Percentiles rank a stretch among this genome's conserved stretches.
Evolutionary conservation across 2,797 vertebrate species (phyloP).

Genomic region (Ctenopoma kingsleyae): DNA sequence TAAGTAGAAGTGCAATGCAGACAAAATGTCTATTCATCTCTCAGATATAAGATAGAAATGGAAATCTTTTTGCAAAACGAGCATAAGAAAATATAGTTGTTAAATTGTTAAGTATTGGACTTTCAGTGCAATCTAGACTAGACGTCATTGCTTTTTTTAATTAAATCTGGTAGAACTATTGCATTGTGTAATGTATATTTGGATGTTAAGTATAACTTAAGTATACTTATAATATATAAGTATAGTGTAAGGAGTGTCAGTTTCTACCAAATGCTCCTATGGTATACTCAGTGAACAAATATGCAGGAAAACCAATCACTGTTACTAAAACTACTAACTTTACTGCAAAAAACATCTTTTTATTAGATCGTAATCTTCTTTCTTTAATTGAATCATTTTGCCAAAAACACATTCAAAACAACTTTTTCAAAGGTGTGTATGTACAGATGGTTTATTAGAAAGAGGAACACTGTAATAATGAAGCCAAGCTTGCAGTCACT

Average conservation of each 20-base stretch:
- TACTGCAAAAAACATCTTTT: too few species aligned
- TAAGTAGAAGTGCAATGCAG: background rate
- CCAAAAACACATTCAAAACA: background rate
- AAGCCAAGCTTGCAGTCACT: background rate
- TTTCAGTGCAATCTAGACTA: too few species aligned
- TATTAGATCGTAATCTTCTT: too few species aligned
- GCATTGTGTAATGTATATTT: too few species aligned
- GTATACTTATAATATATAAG: too few species aligned
- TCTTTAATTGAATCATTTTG: background rate
- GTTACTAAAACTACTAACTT: too few species aligned
- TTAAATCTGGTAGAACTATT: background rate
- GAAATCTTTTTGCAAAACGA: slow-evolving; percentile 29
- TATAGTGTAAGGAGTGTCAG: too few species aligned
- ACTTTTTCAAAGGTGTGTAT: background rate
- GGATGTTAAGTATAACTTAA: too few species aligned
- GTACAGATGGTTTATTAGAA: background rate
- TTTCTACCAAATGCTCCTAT: too few species aligned
- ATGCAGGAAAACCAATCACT: too few species aligned
- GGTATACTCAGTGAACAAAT: too few species aligned
- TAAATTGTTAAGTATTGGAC: slow-evolving; percentile 16
- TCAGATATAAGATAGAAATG: slow-evolving; percentile 14
- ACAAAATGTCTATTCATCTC: slow-evolving; percentile 15
- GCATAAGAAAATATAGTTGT: slow-evolving; percentile 19
- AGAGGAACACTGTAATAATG: background rate
- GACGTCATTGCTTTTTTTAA: background rate